Evolutionary conservation across 2,113 vertebrate genomes (phyloP).

Genomic region (Rana temporaria): DNA sequence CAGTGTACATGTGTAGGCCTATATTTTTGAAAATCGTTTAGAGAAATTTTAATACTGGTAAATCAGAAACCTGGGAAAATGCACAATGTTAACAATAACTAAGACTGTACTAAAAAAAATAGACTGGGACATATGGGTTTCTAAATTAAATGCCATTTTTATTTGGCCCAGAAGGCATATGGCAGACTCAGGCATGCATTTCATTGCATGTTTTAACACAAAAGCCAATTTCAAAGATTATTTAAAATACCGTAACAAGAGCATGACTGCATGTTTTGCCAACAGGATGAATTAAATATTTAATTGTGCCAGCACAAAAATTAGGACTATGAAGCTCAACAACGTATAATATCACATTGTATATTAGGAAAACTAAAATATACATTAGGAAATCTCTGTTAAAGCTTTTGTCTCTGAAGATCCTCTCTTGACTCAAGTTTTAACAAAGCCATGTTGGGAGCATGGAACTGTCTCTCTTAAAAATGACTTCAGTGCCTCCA

Average conservation of each 20-base stretch:
- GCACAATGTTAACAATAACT: not conserved
- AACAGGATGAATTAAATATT: not conserved
- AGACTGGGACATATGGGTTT: not conserved
- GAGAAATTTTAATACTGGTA: too few species aligned
- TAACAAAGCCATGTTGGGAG: too few species aligned
- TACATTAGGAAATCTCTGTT: too few species aligned
- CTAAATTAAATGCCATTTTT: not conserved
- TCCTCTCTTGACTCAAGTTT: too few species aligned
- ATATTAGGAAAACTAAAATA: too few species aligned
- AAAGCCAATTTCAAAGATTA: not conserved
- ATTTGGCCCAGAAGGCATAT: constrained; percentile 25
- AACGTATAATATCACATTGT: too few species aligned
- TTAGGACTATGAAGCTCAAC: too few species aligned
- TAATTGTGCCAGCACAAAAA: not conserved
- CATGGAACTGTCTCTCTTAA: too few species aligned
- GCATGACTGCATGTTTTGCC: not conserved
- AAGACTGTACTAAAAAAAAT: not conserved
- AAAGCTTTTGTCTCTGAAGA: too few species aligned
- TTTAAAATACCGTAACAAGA: not conserved
- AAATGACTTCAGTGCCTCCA: too few species aligned
- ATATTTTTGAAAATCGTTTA: too few species aligned
- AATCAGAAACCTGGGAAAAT: not conserved
- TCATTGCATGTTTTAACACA: not conserved
- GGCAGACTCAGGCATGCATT: not conserved
- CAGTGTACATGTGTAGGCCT: too few species aligned